A percentile compares a stretch with the other conserved stretches of the same genome.
Conservation (phyloP, 2,113 vertebrate genomes). For the Sula dactylatra region DNA sequence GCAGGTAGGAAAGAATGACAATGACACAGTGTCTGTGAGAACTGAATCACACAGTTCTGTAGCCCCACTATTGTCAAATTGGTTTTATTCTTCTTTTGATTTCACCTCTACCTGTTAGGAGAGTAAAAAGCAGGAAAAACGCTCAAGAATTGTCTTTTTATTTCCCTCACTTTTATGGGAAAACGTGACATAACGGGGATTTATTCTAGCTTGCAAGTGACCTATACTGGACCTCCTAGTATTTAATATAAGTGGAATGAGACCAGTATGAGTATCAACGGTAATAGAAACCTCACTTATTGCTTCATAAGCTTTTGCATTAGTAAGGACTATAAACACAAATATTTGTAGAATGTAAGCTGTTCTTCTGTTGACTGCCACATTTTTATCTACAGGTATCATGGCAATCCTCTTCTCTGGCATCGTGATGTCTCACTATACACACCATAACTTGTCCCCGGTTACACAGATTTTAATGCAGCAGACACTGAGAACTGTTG, state of each 20-base stretch:
- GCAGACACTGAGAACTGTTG: slow-evolving; percentile 93
- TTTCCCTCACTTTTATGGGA: background rate
- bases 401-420: slow-evolving; percentile 99
- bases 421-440: slow-evolving; percentile 99
- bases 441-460: slow-evolving; percentile 96
- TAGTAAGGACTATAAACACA: background rate
- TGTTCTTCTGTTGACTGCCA: background rate
- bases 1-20: background rate
- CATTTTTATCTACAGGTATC: slow-evolving; percentile 80
- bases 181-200: background rate
- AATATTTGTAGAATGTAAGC: background rate
- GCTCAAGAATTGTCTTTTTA: background rate
- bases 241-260: background rate
- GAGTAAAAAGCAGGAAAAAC: background rate
- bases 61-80: background rate
- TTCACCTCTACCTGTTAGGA: background rate
- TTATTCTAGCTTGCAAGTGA: background rate
- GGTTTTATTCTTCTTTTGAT: background rate
- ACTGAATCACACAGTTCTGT: background rate
- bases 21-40: background rate
- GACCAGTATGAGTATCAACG: background rate
- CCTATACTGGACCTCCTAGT: background rate
- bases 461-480: slow-evolving; percentile 99
- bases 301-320: background rate
- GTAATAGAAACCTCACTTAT: background rate